Evolutionary conservation across 2,888 invertebrate genomes (phyloP).

Genomic region (Branchipolynoe longqiensis): DNA sequence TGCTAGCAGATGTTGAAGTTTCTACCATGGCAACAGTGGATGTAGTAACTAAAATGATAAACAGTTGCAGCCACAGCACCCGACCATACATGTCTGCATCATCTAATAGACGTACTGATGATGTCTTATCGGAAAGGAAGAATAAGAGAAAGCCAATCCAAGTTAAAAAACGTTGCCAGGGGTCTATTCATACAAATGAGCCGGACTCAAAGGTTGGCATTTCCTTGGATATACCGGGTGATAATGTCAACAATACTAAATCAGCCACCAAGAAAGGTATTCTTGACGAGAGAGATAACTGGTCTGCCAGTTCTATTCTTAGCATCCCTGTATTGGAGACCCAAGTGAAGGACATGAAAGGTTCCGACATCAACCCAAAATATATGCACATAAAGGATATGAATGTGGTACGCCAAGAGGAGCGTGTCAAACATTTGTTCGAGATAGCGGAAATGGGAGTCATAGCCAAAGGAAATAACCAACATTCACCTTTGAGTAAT

Average conservation of each 20-base stretch:
- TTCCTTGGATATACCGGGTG: neutral
- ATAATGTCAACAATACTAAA: neutral
- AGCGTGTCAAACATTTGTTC: neutral
- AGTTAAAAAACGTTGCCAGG: neutral
- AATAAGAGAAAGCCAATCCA: neutral
- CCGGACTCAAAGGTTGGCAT: no score
- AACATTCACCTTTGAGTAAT: neutral
- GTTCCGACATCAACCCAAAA: constrained; percentile 22
- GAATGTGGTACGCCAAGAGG: neutral
- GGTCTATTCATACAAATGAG: no score
- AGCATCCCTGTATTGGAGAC: constrained; percentile 9
- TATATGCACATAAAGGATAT: constrained; percentile 18
- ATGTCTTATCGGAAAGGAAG: neutral
- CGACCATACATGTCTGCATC: neutral
- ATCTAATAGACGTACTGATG: neutral
- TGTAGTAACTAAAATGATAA: neutral
- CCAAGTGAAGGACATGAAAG: constrained; percentile 15
- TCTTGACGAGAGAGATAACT: no score
- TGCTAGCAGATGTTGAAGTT: constrained; percentile 5
- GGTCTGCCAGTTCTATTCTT: no score
- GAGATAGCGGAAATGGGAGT: neutral
- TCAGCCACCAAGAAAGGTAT: neutral
- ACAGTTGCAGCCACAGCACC: neutral
- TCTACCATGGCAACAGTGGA: neutral
- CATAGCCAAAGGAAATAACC: neutral